Evolutionary conservation across 1,140 invertebrate genomes (phyloP).

Genomic region (Drosophila sucinea): DNA sequence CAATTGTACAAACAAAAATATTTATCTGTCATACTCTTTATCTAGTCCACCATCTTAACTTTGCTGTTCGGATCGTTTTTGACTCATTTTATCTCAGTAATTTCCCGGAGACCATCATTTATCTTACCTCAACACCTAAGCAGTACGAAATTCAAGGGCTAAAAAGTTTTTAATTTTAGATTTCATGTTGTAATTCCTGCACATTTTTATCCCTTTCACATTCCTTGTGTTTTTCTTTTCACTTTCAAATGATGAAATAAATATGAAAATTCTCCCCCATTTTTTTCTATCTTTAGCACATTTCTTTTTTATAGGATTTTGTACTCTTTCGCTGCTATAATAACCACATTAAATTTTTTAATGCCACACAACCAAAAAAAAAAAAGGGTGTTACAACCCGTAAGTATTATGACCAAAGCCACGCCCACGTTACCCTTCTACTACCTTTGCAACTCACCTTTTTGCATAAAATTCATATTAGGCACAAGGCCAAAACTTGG

Average conservation of each 20-base stretch:
- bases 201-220: neutral
- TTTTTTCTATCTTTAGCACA: conserved; percentile 32
- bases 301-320: conserved; percentile 21
- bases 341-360: conserved; percentile 65
- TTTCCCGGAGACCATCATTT: neutral
- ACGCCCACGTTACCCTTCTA: conserved; percentile 21
- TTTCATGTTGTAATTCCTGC: neutral
- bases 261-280: neutral
- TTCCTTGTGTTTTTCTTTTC: neutral
- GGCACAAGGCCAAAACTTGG: conserved; percentile 62
- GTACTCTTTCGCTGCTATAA: conserved; percentile 36
- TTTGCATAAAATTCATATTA: conserved; percentile 77
- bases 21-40: too few species aligned
- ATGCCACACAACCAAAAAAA: conserved; percentile 39
- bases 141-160: neutral
- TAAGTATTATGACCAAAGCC: conserved; percentile 58
- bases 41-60: too few species aligned
- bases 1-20: too few species aligned
- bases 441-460: conserved; percentile 38
- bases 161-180: neutral
- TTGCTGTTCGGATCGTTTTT: too few species aligned
- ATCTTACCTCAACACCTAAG: neutral
- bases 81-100: neutral
- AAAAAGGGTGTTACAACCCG: conserved; percentile 38
- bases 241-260: conserved; percentile 8